These are phyloP conservation scores for Xanthostigma xanthostigma DNA, from an alignment of 2,888 invertebrate genomes.

Conservation along the genomic window DNA sequence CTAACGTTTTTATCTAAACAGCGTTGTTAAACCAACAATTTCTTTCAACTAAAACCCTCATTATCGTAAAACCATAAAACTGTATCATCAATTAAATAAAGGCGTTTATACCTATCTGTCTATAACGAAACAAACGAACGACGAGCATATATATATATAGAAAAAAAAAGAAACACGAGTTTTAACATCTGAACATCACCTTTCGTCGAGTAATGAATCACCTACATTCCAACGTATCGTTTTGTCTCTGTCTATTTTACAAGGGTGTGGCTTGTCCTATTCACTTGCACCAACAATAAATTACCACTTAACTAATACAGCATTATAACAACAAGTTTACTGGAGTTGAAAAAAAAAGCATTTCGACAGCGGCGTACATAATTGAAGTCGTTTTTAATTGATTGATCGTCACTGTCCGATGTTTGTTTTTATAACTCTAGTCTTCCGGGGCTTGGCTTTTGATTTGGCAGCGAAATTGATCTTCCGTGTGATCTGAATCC, in stretches of 20 bases:
- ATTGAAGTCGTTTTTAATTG: too few relatives aligned
- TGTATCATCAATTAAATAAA: not conserved
- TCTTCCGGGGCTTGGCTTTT: too few relatives aligned
- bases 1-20: not conserved
- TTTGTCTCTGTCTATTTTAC: not conserved
- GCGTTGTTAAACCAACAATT: not conserved
- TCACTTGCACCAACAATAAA: not conserved
- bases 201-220: slow-evolving; percentile 30
- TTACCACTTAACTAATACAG: slow-evolving; percentile 3
- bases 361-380: too few relatives aligned
- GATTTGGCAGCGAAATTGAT: too few relatives aligned
- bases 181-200: slow-evolving; percentile 29
- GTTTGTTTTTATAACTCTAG: too few relatives aligned
- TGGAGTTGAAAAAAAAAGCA: not conserved
- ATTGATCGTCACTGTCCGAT: too few relatives aligned
- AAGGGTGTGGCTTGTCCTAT: not conserved
- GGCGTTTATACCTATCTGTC: not conserved
- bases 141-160: not conserved
- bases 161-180: slow-evolving; percentile 20
- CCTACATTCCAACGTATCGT: slow-evolving; percentile 23
- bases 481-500: too few relatives aligned
- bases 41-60: slow-evolving; percentile 1
- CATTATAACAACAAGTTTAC: slow-evolving; percentile 3
- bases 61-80: slow-evolving; percentile 2
- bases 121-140: not conserved